Evolutionary conservation across 2,888 invertebrate species (phyloP).

Genomic region (Caenorhabditis panamensis): DNA sequence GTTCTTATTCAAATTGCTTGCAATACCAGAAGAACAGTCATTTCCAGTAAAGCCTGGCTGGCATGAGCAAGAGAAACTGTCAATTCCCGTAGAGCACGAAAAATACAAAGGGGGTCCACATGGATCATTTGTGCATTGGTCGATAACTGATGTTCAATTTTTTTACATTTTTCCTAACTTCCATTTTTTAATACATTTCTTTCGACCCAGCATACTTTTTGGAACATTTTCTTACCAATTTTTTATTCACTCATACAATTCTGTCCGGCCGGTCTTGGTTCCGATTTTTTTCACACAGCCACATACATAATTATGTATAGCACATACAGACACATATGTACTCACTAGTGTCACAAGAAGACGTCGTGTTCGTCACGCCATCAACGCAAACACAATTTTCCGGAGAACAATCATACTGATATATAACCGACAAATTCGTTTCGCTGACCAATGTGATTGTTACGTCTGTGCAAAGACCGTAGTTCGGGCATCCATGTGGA

Average conservation of each 20-base stretch:
- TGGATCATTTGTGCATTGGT: conserved; percentile 38
- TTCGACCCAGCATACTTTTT: too few species aligned
- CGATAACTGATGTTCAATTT: too few species aligned
- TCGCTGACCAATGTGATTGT: conserved; percentile 22
- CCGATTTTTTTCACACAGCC: too few species aligned
- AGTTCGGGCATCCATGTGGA: conserved; percentile 59
- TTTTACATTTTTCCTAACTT: too few species aligned
- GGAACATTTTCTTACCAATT: too few species aligned
- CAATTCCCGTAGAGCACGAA: conserved; percentile 23
- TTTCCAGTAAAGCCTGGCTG: conserved; percentile 28
- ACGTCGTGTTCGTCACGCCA: conserved; percentile 36
- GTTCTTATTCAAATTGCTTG: not conserved
- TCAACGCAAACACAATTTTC: conserved; percentile 51
- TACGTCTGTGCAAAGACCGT: conserved; percentile 39
- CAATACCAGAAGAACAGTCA: conserved; percentile 23
- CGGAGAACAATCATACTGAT: conserved; percentile 36
- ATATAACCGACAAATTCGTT: conserved; percentile 26
- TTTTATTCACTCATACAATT: too few species aligned
- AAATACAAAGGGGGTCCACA: conserved; percentile 23
- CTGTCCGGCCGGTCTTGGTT: too few species aligned
- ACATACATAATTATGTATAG: too few species aligned
- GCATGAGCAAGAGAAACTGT: conserved; percentile 36
- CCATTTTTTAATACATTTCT: too few species aligned
- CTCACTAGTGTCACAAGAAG: conserved; percentile 51
- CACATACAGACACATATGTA: too few species aligned